Evolutionary conservation across 2,797 vertebrate genomes (phyloP).

Genomic region (Chloroceryle amazona): DNA sequence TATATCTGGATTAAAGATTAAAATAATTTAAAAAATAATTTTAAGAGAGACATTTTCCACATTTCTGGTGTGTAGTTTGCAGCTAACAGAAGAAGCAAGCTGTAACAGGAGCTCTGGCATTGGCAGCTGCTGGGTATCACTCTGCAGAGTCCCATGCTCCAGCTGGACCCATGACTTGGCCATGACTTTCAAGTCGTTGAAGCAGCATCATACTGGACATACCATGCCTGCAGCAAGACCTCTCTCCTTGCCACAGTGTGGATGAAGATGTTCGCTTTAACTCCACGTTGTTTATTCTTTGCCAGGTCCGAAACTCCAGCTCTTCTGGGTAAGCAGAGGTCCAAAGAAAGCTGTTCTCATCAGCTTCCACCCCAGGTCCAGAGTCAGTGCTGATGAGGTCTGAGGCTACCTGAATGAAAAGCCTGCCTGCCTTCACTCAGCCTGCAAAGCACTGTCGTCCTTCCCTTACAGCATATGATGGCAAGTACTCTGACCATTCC

Average conservation of each 20-base stretch:
- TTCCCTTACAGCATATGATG: fast-evolving
- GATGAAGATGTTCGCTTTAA: neutral
- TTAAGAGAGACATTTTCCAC: neutral
- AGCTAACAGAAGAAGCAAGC: neutral
- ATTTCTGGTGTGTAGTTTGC: neutral
- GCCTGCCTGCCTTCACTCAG: neutral
- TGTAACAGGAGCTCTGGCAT: neutral
- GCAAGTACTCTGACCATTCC: neutral
- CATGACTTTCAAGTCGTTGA: neutral
- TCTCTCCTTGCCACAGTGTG: neutral
- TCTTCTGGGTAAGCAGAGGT: neutral
- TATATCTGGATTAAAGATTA: neutral
- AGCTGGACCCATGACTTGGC: neutral
- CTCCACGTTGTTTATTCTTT: neutral
- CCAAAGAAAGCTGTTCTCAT: neutral
- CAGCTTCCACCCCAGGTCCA: neutral
- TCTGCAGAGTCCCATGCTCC: neutral
- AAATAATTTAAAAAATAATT: neutral
- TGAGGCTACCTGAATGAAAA: neutral
- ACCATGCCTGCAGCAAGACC: neutral
- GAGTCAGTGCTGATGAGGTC: neutral
- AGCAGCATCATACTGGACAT: neutral
- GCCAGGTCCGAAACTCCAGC: neutral
- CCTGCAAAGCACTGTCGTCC: neutral
- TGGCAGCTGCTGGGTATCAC: neutral